Percentiles rank a stretch among this genome's conserved stretches.
Evolutionary conservation across 2,113 vertebrate genomes (phyloP).

Genomic region (Benitochromis conjunctus): DNA sequence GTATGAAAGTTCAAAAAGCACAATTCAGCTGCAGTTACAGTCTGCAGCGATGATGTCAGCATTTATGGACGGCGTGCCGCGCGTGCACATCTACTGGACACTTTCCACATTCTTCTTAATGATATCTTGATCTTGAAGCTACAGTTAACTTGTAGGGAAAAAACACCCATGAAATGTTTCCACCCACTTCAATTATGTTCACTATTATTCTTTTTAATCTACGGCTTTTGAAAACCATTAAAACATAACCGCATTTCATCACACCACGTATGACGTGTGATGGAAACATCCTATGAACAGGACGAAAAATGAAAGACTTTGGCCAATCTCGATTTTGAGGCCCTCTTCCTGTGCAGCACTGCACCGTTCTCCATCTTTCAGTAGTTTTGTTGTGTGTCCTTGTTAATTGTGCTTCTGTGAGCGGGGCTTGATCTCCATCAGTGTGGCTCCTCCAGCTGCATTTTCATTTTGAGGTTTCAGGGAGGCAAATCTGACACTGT

Average conservation of each 20-base stretch:
- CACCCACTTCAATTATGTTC: not conserved
- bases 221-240: not conserved
- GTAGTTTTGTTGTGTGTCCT: not conserved
- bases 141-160: not conserved
- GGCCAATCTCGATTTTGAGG: not conserved
- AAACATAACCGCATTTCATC: not conserved
- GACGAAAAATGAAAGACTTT: not conserved
- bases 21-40: not conserved
- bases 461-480: not conserved
- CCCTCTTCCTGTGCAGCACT: not conserved
- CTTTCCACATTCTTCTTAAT: not conserved
- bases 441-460: not conserved
- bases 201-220: not conserved
- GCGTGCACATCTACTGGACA: not conserved
- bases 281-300: not conserved
- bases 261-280: not conserved
- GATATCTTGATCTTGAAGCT: not conserved
- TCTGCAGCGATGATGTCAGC: not conserved
- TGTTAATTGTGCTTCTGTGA: not conserved
- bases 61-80: not conserved
- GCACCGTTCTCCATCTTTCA: not conserved
- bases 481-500: not conserved
- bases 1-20: not conserved
- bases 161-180: not conserved
- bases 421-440: not conserved